phyloP scores from a whole-genome alignment of 2,797 vertebrate genomes.

The Coccyzus lansbergi region DNA sequence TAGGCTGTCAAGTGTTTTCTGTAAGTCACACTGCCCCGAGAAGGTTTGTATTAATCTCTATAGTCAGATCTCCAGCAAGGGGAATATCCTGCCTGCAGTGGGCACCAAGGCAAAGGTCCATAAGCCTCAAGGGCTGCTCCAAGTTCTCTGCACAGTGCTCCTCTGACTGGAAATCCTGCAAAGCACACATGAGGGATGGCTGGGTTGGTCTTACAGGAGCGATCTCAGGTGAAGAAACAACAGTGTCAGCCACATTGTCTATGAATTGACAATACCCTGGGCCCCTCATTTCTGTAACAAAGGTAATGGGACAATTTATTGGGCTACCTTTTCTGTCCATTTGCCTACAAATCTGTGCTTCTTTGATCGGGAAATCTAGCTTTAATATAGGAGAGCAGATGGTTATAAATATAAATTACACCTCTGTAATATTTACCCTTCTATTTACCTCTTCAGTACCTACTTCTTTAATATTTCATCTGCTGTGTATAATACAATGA shows the following conservation, averaged over 20 bases:
- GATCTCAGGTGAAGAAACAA: neutral
- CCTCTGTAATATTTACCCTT: neutral
- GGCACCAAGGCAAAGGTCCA: neutral
- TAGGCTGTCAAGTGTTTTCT: neutral
- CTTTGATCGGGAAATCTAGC: neutral
- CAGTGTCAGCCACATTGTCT: neutral
- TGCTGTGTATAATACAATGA: neutral
- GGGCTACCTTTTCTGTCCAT: neutral
- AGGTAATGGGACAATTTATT: neutral
- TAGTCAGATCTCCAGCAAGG: neutral
- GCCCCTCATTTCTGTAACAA: neutral
- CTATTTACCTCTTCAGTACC: neutral
- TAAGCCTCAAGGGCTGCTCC: neutral
- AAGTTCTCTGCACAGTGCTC: accelerated
- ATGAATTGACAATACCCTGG: neutral
- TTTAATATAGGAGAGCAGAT: neutral
- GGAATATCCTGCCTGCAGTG: neutral
- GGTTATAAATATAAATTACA: neutral
- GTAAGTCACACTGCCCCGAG: accelerated
- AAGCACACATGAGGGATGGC: accelerated
- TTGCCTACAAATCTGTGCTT: accelerated
- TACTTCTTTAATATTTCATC: neutral
- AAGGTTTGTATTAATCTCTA: neutral
- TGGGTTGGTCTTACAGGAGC: neutral
- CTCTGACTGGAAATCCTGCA: neutral